A percentile compares a stretch with the other conserved stretches of the same genome.
These are phyloP conservation scores for Cerastis rubricosa DNA, from an alignment of 2,888 invertebrate species.

Conservation along the genomic window DNA sequence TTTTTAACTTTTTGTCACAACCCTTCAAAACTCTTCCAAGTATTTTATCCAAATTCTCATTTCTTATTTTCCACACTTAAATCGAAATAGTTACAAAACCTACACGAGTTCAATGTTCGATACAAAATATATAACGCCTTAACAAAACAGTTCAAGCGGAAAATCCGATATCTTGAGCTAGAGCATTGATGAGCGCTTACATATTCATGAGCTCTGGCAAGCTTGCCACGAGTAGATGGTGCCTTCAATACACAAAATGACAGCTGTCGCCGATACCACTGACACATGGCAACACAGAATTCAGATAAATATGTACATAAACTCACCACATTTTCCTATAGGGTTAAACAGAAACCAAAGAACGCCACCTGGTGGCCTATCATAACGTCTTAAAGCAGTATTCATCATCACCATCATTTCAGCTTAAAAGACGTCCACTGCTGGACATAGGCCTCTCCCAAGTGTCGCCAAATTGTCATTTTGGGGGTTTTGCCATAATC, in stretches of 20 bases:
- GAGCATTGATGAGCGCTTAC: slow-evolving; percentile 86
- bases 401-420: too few species aligned
- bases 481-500: too few species aligned
- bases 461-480: too few species aligned
- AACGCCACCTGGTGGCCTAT: too few species aligned
- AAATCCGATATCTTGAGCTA: slow-evolving; percentile 88
- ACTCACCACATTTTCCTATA: too few species aligned
- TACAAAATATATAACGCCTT: slow-evolving; percentile 72
- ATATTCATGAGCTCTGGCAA: slow-evolving; percentile 84
- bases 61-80: not conserved
- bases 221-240: slow-evolving; percentile 62
- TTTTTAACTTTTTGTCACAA: not conserved
- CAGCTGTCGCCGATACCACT: slow-evolving; percentile 77
- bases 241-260: slow-evolving; percentile 79
- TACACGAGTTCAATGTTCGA: slow-evolving; percentile 39
- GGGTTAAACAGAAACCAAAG: not conserved
- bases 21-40: not conserved
- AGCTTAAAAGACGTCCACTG: too few species aligned
- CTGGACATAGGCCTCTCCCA: too few species aligned
- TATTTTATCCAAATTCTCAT: not conserved
- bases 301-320: not conserved
- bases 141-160: slow-evolving; percentile 83
- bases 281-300: slow-evolving; percentile 57
- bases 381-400: too few species aligned
- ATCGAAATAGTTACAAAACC: slow-evolving; percentile 6